Evolutionary conservation across 2,888 invertebrate genomes (phyloP).

Genomic region (Acanthosoma haemorrhoidale): DNA sequence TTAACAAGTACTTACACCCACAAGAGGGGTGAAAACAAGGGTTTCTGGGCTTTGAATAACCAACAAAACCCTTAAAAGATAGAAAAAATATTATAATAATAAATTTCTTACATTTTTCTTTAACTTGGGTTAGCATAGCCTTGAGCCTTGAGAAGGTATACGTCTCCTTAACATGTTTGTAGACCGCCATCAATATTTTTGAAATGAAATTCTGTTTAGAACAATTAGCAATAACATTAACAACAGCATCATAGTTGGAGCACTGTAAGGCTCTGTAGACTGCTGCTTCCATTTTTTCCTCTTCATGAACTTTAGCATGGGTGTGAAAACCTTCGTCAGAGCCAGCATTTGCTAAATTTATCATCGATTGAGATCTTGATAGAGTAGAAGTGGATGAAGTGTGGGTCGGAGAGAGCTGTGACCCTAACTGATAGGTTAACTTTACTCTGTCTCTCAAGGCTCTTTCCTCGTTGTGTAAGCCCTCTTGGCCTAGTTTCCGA

Average conservation of each 20-base stretch:
- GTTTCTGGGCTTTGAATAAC: too few relatives aligned
- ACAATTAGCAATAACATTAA: not conserved
- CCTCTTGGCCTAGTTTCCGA: not conserved
- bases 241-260: not conserved
- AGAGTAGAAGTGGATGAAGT: not conserved
- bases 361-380: not conserved
- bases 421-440: not conserved
- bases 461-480: not conserved
- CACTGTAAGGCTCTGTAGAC: not conserved
- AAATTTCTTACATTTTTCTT: too few relatives aligned
- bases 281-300: conserved; percentile 17
- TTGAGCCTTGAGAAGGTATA: too few relatives aligned
- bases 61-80: too few relatives aligned
- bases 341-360: not conserved
- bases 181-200: not conserved
- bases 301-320: not conserved
- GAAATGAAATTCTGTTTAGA: not conserved
- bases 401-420: not conserved
- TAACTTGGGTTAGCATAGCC: too few relatives aligned
- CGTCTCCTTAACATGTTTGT: not conserved
- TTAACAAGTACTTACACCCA: too few relatives aligned
- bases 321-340: not conserved
- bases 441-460: not conserved
- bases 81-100: too few relatives aligned
- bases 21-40: too few relatives aligned